These are phyloP conservation scores for Strigamia crassipes DNA, from an alignment of 2,888 invertebrate genomes.

Conservation along the genomic window DNA sequence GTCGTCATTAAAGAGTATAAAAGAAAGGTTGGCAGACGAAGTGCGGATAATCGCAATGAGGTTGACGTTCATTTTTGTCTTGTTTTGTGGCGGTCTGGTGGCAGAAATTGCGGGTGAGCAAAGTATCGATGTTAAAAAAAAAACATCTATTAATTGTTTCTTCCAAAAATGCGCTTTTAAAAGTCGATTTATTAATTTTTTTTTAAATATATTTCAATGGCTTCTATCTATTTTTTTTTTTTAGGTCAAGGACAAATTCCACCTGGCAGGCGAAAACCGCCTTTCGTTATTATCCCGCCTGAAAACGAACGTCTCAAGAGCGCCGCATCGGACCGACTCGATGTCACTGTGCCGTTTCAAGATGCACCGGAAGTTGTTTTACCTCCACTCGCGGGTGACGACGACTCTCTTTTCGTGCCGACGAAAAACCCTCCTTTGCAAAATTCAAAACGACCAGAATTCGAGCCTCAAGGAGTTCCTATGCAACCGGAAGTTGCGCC, in stretches of 20 bases:
- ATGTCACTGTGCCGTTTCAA: background rate
- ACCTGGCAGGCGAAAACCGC: conserved; percentile 43
- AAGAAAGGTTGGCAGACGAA: background rate
- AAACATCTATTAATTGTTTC: too few relatives aligned
- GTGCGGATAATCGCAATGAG: background rate
- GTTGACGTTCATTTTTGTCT: background rate
- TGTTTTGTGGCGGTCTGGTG: background rate
- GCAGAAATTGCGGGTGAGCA: background rate
- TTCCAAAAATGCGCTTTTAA: too few relatives aligned
- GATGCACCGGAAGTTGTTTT: conserved; percentile 1
- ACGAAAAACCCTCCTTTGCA: background rate
- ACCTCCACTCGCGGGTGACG: background rate
- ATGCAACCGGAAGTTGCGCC: background rate
- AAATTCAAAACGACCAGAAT: conserved; percentile 14
- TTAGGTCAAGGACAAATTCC: conserved; percentile 46
- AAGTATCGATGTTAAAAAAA: too few relatives aligned
- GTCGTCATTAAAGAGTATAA: conserved; percentile 9
- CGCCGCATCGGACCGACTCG: conserved; percentile 13
- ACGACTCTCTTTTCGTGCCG: background rate
- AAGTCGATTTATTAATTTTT: background rate
- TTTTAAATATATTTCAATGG: background rate
- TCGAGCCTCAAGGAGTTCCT: background rate
- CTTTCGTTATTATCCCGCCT: conserved; percentile 45
- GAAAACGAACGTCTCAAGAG: conserved; percentile 7
- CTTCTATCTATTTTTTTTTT: conserved; percentile 15